Conservation (phyloP, 2,888 invertebrate species). For the Galeruca laticollis region DNA sequence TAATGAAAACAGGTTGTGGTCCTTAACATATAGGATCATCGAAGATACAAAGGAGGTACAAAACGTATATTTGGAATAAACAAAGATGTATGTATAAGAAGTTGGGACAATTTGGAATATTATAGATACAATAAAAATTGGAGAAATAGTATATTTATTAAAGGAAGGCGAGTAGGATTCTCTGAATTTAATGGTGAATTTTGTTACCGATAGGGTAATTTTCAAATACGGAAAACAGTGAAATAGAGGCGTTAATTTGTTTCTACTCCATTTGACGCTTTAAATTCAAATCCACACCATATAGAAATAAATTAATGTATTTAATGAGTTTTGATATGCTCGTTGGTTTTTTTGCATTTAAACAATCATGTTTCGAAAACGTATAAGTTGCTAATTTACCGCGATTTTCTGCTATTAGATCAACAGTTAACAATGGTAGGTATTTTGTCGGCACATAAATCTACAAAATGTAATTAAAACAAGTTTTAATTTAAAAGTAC, state of each 20-base stretch:
- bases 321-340: not conserved
- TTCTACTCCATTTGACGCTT: not conserved
- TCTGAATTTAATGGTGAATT: not conserved
- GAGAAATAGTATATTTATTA: no score
- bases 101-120: no score
- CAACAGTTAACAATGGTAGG: not conserved
- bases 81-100: no score
- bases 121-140: no score
- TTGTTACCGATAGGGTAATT: not conserved
- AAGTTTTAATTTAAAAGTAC: no score
- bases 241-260: not conserved
- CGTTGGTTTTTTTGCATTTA: not conserved
- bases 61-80: no score
- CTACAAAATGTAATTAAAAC: not conserved
- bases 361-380: not conserved
- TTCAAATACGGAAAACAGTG: not conserved
- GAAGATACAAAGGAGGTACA: no score
- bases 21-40: no score
- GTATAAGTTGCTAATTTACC: not conserved
- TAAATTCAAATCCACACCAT: not conserved
- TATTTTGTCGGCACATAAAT: not conserved
- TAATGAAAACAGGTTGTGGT: no score
- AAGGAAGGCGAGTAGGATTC: no score
- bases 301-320: not conserved
- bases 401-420: conserved; percentile 4